Base-by-base conservation (phyloP, 2,888 invertebrate genomes). In the Galerucella pusilla region DNA sequence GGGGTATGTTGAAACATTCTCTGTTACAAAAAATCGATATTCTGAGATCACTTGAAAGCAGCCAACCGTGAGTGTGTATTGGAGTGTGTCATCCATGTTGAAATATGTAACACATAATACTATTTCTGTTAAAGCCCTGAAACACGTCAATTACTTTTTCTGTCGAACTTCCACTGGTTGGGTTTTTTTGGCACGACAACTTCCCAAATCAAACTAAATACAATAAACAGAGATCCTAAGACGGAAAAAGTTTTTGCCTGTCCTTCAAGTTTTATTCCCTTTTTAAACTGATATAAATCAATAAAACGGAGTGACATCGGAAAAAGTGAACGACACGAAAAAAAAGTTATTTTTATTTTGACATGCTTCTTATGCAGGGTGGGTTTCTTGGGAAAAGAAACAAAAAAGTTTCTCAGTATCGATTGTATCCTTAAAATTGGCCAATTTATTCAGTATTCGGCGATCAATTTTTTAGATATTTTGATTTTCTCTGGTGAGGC, bases 211-310 rank as follows among this genome's bases (percentile, higher is more conserved):
- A n/a, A 67, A 52, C 54, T n/a, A 67, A 67, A 67, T 28, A 67
- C n/a, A 67, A 67, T 67, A 67, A 67, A 67, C 67, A 52, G 25
- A 49, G 49, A 66, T 46, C 46, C 64, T 3, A 28, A 11, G 42
- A 67, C 12, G 20, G 11, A 54, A 52, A 67, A 67, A 54, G 25
- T 67, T 67, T 49, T 25, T 11, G 46, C 20, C 25, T 54, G 67
- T 67, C 67, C 25, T 28, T 52, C 67, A 54, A 67, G 35, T 52
- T 67, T 67, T 67, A n/a, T 52, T 67, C 54, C n/a, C 54, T 68
- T 59, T 68, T 57, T 57, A 59, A 68, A 68, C 68, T 68, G 68
- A 59, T 57, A 68, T 68, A 59, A 68, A 68, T 68, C 57, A 68
- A 68, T 68, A 68, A 57, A 57, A 57, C 20, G 57, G 59, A 68